phyloP scores from a whole-genome alignment of 2,888 invertebrate genomes.

The Acleris holmiana region DNA sequence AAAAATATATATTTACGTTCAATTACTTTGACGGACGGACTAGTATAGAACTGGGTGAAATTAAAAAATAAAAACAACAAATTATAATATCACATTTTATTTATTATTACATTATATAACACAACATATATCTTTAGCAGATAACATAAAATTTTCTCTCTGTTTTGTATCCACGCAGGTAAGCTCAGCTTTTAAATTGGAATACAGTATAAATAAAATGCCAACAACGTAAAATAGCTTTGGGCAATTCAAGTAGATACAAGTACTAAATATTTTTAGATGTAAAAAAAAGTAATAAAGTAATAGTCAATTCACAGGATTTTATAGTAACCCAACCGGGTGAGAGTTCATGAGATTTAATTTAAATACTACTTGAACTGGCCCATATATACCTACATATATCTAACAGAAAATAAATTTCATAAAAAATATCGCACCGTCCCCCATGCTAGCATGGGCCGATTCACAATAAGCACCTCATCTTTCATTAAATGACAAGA shows the following conservation, averaged over 20 bases:
- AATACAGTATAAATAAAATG: constrained; percentile 77
- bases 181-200: constrained; percentile 72
- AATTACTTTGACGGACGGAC: no score
- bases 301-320: constrained; percentile 38
- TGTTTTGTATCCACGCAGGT: constrained; percentile 61
- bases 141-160: constrained; percentile 67
- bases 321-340: constrained; percentile 24
- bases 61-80: constrained; percentile 29
- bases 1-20: no score
- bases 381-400: constrained; percentile 34
- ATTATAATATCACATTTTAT: constrained; percentile 81
- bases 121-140: constrained; percentile 78
- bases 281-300: no score
- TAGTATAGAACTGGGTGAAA: no score
- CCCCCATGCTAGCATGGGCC: constrained; percentile 50
- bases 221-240: constrained; percentile 66
- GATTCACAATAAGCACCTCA: constrained; percentile 71
- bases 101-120: constrained; percentile 75
- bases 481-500: constrained; percentile 62
- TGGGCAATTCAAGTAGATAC: constrained; percentile 55
- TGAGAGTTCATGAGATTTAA: constrained; percentile 21
- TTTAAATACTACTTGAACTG: constrained; percentile 39
- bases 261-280: constrained; percentile 39
- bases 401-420: constrained; percentile 45
- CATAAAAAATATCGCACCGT: constrained; percentile 70